phyloP scores from a whole-genome alignment of 2,888 invertebrate species.

The Ectemnius continuus region DNA sequence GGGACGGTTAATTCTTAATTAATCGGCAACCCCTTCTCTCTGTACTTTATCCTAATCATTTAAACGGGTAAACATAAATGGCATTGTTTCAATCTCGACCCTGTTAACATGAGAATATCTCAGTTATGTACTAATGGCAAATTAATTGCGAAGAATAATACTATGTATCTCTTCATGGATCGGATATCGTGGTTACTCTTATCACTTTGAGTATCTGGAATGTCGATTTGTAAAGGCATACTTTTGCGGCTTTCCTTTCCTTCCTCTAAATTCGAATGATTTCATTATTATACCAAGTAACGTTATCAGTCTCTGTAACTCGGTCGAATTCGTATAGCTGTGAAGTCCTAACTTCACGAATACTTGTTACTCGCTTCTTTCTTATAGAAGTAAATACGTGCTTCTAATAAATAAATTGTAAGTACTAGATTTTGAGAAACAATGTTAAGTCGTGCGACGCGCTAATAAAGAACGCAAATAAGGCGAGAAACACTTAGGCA shows the following conservation, averaged over 20 bases:
- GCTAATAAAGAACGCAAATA: background rate
- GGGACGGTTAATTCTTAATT: conserved; percentile 7
- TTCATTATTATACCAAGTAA: background rate
- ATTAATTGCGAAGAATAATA: background rate
- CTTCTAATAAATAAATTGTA: conserved; percentile 37
- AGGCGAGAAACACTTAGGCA: conserved; percentile 5
- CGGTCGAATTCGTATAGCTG: background rate
- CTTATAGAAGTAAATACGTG: background rate
- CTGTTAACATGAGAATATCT: conserved; percentile 2
- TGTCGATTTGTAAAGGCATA: background rate
- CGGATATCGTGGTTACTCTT: conserved; percentile 7
- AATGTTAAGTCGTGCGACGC: background rate
- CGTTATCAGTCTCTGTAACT: conserved; percentile 18
- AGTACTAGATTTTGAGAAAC: conserved; percentile 3
- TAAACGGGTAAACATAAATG: conserved; percentile 35
- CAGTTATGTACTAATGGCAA: background rate
- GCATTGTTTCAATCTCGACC: conserved; percentile 25
- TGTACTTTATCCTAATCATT: conserved; percentile 4
- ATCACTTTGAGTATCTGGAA: background rate
- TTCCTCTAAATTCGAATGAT: conserved; percentile 9
- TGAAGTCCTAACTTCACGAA: background rate
- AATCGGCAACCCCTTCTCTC: background rate
- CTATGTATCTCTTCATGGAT: conserved; percentile 1
- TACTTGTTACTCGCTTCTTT: background rate
- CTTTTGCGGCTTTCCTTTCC: too few species aligned